Evolutionary conservation across 2,797 vertebrate species (phyloP).

Genomic region (Phylloscopus collybita): DNA sequence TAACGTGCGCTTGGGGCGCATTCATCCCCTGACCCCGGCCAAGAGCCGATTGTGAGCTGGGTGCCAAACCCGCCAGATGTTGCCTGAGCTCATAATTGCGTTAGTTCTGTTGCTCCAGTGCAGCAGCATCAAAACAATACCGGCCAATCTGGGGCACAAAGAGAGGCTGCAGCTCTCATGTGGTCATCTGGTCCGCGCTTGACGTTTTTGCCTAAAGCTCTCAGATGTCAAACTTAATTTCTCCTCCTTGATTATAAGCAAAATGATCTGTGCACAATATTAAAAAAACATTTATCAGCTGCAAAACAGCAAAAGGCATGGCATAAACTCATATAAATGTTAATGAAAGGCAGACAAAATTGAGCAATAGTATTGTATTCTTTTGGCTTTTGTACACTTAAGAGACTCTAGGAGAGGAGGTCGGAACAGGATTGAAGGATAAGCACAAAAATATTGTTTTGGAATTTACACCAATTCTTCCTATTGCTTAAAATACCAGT

Average conservation of each 20-base stretch:
- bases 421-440: background rate
- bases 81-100: slow-evolving; percentile 81
- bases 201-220: slow-evolving; percentile 18
- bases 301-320: slow-evolving; percentile 24
- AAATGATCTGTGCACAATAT: slow-evolving; percentile 33
- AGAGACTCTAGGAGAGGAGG: background rate
- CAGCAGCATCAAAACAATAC: slow-evolving; percentile 79
- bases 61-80: slow-evolving; percentile 87
- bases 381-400: background rate
- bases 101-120: slow-evolving; percentile 73
- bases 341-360: slow-evolving; percentile 53
- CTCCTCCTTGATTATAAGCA: slow-evolving; percentile 52
- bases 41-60: slow-evolving; percentile 74
- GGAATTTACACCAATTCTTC: background rate
- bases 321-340: slow-evolving; percentile 33
- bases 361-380: background rate
- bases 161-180: background rate
- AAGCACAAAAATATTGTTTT: background rate
- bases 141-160: slow-evolving; percentile 51
- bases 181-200: slow-evolving; percentile 42
- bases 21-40: slow-evolving; percentile 78
- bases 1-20: slow-evolving; percentile 80
- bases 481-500: background rate
- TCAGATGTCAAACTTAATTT: slow-evolving; percentile 43
- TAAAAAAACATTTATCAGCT: slow-evolving; percentile 59